These are phyloP conservation scores for Leucoraja erinaceus DNA, from an alignment of 2,113 vertebrate species.

Conservation along the genomic window DNA sequence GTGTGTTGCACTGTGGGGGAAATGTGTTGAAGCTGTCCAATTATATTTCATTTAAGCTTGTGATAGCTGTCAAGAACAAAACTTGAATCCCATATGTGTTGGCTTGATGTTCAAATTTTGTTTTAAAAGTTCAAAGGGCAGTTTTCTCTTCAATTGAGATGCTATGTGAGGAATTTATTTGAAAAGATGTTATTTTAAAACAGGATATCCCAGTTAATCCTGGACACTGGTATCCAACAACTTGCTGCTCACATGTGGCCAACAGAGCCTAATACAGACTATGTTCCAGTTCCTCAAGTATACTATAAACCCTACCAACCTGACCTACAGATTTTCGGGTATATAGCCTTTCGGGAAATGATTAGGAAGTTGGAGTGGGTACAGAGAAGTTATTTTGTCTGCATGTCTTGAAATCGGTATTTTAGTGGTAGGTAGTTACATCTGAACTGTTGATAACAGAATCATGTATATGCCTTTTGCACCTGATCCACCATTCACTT, in stretches of 20 bases:
- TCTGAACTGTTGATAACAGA: too few species aligned
- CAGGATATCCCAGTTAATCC: not conserved
- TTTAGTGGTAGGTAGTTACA: too few species aligned
- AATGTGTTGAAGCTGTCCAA: constrained; percentile 25
- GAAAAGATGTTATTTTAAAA: not conserved
- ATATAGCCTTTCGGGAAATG: not conserved
- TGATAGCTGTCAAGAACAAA: not conserved
- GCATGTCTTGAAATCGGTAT: not conserved
- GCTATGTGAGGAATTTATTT: constrained; percentile 2
- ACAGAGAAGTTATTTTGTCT: not conserved
- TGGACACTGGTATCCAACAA: not conserved
- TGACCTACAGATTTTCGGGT: not conserved
- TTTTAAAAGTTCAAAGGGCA: not conserved
- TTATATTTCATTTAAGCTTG: not conserved
- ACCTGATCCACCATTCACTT: too few species aligned
- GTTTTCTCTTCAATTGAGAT: not conserved
- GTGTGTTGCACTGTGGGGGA: not conserved
- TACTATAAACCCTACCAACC: not conserved
- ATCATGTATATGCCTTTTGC: too few species aligned
- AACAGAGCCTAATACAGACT: not conserved
- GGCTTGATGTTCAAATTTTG: not conserved
- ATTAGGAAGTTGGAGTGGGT: not conserved
- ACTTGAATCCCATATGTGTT: not conserved
- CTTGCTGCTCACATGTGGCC: not conserved
- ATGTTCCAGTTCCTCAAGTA: not conserved